Conservation (phyloP, 2,113 vertebrate genomes). For the Limanda limanda region DNA sequence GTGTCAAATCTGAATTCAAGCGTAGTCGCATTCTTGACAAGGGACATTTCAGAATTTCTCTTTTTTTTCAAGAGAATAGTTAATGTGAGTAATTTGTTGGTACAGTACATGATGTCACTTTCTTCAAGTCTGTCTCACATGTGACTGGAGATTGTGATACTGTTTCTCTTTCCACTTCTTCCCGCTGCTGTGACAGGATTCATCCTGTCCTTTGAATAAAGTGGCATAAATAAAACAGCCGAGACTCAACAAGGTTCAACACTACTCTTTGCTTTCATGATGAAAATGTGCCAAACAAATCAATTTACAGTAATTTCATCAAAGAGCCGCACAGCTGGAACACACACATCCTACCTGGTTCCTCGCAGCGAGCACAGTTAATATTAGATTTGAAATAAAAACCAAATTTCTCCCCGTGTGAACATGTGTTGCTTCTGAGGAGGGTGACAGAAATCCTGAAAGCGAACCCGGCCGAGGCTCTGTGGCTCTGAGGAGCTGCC, state of each 20-base stretch:
- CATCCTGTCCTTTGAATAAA: background rate
- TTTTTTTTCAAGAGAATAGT: background rate
- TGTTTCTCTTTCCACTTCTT: background rate
- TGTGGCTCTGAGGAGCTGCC: constrained; percentile 33
- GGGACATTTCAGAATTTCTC: background rate
- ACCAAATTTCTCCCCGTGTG: constrained; percentile 11
- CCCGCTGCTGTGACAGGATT: background rate
- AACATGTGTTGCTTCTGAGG: constrained; percentile 4
- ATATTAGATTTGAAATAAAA: constrained; percentile 37
- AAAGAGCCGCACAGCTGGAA: constrained; percentile 7
- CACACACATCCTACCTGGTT: constrained; percentile 4
- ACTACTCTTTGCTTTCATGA: too few species aligned
- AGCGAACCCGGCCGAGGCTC: constrained; percentile 18
- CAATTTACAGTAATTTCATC: background rate
- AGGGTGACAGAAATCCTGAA: constrained; percentile 31
- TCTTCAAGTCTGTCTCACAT: background rate
- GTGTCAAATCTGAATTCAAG: too few species aligned
- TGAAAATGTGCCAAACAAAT: too few species aligned
- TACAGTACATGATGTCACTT: background rate
- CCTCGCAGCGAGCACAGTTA: constrained; percentile 11
- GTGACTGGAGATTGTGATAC: background rate
- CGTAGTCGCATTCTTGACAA: too few species aligned
- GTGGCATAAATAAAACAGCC: background rate
- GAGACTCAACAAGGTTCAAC: background rate
- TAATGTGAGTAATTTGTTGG: background rate